Evolutionary conservation across 2,113 vertebrate species (phyloP).

Genomic region (Atherinomorus stipes): DNA sequence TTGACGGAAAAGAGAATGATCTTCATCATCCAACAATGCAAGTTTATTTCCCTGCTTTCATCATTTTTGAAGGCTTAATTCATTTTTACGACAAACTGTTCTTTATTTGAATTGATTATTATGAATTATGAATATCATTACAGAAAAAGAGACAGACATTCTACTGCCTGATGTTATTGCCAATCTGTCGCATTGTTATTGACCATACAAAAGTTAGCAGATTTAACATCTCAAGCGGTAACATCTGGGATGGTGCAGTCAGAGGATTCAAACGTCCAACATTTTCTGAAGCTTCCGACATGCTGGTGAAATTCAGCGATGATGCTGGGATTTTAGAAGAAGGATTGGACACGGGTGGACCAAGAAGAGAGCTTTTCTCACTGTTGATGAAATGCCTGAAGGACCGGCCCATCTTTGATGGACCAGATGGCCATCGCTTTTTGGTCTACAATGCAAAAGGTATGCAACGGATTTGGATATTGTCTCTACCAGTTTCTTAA

Average conservation of each 20-base stretch:
- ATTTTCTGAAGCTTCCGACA: conserved; percentile 50
- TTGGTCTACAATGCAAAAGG: conserved; percentile 48
- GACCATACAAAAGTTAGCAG: conserved; percentile 30
- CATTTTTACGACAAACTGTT: no score
- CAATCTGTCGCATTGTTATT: not conserved
- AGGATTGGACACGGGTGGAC: conserved; percentile 44
- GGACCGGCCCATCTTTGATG: conserved; percentile 47
- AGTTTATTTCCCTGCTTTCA: no score
- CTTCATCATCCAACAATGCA: no score
- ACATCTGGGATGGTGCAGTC: conserved; percentile 36
- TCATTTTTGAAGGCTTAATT: not conserved
- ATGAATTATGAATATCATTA: no score
- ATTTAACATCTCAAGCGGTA: conserved; percentile 26
- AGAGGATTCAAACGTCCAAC: no score
- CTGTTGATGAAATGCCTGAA: conserved; percentile 46
- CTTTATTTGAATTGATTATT: no score
- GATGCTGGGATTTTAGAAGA: conserved; percentile 45
- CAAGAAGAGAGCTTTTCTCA: conserved; percentile 47
- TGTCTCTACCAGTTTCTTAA: conserved; percentile 1
- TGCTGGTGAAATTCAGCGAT: conserved; percentile 58
- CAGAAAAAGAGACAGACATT: not conserved
- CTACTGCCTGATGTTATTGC: not conserved
- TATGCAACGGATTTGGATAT: conserved; percentile 15
- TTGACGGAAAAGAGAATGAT: no score
- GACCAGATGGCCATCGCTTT: conserved; percentile 45